These are phyloP conservation scores for Lucinisca nassula DNA, from an alignment of 2,888 invertebrate species.

Conservation along the genomic window DNA sequence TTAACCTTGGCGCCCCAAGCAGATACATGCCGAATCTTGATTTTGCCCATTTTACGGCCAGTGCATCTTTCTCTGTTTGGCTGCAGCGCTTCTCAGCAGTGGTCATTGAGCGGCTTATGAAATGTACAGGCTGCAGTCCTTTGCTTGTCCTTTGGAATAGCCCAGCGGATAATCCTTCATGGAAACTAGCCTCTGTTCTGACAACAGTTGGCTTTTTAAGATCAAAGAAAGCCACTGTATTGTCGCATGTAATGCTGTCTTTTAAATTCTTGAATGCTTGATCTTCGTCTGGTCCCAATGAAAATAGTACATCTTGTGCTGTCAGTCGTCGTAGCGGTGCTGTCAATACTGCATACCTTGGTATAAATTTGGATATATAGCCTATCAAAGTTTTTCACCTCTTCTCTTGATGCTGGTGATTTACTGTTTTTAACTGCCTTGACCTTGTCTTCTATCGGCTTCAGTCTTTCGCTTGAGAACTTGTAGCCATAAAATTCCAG, in stretches of 20 bases:
- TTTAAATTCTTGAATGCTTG: conserved; percentile 27
- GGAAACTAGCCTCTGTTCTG: too few relatives aligned
- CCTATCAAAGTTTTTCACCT: conserved; percentile 34
- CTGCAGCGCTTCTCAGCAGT: too few relatives aligned
- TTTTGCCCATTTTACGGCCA: conserved; percentile 34
- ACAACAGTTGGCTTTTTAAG: conserved; percentile 27
- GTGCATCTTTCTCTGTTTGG: conserved; percentile 40
- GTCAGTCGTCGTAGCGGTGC: conserved; percentile 27
- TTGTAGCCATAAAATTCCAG: conserved; percentile 29
- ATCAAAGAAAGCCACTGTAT: conserved; percentile 29
- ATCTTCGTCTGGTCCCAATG: conserved; percentile 26
- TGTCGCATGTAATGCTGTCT: conserved; percentile 16
- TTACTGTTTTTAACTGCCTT: conserved; percentile 30
- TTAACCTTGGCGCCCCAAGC: conserved; percentile 51
- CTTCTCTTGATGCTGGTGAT: conserved; percentile 33
- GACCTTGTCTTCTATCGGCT: conserved; percentile 25
- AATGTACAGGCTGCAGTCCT: conserved; percentile 42
- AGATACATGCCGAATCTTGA: too few relatives aligned
- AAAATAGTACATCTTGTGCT: conserved; percentile 4
- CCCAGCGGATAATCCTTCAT: conserved; percentile 17
- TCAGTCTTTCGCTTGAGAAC: conserved; percentile 27
- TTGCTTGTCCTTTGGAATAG: conserved; percentile 25
- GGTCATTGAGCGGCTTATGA: too few relatives aligned
- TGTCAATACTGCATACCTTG: conserved; percentile 7
- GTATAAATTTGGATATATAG: conserved; percentile 41